Evolutionary conservation across 2,113 vertebrate species (phyloP).

Genomic region (Callocephalon fimbriatum): DNA sequence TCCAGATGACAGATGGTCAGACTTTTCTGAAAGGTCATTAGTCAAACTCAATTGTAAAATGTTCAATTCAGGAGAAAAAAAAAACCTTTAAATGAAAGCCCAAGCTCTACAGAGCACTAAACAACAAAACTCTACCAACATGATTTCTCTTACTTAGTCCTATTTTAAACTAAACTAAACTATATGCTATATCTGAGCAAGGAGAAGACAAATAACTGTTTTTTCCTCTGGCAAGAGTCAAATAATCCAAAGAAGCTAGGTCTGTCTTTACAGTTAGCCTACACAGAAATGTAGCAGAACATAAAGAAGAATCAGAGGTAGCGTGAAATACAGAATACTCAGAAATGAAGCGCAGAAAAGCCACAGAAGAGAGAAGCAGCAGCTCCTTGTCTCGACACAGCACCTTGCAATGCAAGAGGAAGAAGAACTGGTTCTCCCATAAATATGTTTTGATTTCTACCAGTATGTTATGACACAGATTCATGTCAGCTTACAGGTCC

Average conservation of each 20-base stretch:
- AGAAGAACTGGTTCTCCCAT: background rate
- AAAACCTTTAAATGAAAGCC: background rate
- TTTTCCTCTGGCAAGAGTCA: background rate
- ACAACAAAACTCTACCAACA: background rate
- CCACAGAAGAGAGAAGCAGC: background rate
- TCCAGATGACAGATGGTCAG: slow-evolving; percentile 25
- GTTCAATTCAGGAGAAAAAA: background rate
- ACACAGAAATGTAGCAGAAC: background rate
- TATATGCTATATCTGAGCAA: background rate
- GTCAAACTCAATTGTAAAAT: slow-evolving; percentile 45
- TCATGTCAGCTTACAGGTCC: background rate
- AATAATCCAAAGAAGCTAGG: background rate
- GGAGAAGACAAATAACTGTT: background rate
- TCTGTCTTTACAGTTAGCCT: background rate
- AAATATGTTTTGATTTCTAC: background rate
- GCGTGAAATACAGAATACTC: background rate
- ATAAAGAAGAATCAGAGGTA: background rate
- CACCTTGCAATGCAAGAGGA: background rate
- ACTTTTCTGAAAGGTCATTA: slow-evolving; percentile 43
- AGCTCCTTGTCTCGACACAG: rapidly evolving
- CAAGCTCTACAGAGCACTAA: background rate
- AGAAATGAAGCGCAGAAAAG: background rate
- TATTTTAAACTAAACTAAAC: background rate
- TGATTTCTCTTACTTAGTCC: background rate
- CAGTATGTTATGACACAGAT: background rate